Percentiles rank a stretch among this genome's conserved stretches.
Conservation (phyloP, 2,797 vertebrate species). For the Trachops cirrhosus region DNA sequence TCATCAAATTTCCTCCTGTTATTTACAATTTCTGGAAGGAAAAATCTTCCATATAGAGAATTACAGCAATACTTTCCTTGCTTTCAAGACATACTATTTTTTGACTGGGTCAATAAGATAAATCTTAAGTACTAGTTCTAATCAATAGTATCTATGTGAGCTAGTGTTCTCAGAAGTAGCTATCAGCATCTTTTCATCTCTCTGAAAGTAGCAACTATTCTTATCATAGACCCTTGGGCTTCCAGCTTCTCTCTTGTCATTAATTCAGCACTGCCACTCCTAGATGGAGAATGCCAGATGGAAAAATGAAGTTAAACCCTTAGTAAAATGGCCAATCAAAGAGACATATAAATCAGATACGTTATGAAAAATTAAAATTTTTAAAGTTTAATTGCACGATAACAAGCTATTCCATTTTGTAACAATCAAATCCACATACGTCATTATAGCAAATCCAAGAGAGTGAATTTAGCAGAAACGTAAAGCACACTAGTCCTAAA, state of each 20-base stretch:
- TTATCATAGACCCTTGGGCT: background rate
- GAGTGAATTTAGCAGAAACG: background rate
- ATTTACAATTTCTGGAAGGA: constrained; percentile 2
- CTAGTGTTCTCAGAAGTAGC: background rate
- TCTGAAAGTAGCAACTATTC: background rate
- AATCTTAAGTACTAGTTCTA: constrained; percentile 15
- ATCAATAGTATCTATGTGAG: constrained; percentile 24
- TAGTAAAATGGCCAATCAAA: constrained; percentile 26
- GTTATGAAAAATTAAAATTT: background rate
- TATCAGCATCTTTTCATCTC: constrained; percentile 2
- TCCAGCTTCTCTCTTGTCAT: background rate
- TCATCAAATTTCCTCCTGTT: background rate
- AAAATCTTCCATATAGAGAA: constrained; percentile 16
- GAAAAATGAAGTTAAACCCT: constrained; percentile 24
- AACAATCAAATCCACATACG: background rate
- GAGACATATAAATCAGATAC: background rate
- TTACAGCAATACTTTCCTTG: background rate
- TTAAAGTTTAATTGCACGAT: constrained; percentile 38
- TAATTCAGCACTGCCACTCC: background rate
- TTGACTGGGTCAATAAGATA: background rate
- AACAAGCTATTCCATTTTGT: background rate
- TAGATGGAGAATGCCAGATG: background rate
- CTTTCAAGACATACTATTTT: constrained; percentile 26
- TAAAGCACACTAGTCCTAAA: background rate
- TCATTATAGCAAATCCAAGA: constrained; percentile 7